These are phyloP conservation scores for Muntiacus muntjak DNA, from an alignment of 2,113 vertebrate genomes.

Conservation along the genomic window DNA sequence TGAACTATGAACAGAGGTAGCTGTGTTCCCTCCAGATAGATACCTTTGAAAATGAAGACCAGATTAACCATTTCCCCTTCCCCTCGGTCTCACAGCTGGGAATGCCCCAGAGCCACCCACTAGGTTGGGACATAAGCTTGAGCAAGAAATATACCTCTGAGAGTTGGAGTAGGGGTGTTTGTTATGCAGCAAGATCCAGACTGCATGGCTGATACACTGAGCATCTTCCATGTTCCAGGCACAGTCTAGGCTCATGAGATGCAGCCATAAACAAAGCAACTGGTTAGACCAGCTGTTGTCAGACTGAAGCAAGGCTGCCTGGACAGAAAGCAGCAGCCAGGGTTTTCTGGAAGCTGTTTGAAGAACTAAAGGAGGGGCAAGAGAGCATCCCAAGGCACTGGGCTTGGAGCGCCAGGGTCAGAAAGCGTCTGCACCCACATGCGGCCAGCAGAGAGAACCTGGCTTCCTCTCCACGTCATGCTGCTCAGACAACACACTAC, in stretches of 20 bases:
- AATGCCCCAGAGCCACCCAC: not conserved
- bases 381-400: no score
- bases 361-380: not conserved
- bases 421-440: fast-evolving
- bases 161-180: fast-evolving
- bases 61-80: not conserved
- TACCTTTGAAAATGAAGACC: not conserved
- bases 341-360: not conserved
- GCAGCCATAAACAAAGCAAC: not conserved
- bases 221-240: not conserved
- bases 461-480: fast-evolving
- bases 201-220: not conserved
- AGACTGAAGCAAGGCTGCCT: not conserved
- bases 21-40: not conserved
- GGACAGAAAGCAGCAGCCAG: not conserved
- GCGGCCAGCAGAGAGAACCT: not conserved
- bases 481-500: fast-evolving
- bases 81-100: not conserved
- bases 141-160: not conserved
- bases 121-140: not conserved
- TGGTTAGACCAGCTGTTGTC: not conserved
- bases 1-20: not conserved
- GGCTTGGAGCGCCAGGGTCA: not conserved
- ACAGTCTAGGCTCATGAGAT: not conserved
- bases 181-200: fast-evolving